phyloP scores from a whole-genome alignment of 2,797 vertebrate species.

The Gallirallus australis region DNA sequence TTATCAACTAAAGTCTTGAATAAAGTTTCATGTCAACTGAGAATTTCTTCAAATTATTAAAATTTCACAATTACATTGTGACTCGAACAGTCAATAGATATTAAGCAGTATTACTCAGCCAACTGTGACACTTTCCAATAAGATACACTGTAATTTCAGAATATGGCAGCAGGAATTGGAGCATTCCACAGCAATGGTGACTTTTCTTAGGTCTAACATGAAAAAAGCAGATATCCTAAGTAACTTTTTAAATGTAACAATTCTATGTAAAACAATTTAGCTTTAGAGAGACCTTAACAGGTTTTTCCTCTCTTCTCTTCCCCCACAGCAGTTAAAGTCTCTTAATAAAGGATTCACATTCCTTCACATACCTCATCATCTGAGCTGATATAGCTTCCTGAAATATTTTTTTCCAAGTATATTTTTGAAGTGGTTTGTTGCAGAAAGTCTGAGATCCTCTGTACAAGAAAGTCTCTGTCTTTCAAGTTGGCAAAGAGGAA shows the following conservation, averaged over 20 bases:
- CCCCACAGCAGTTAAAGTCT: neutral
- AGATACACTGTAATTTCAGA: neutral
- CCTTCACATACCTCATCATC: conserved; percentile 89
- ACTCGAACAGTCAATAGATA: neutral
- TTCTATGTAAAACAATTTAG: neutral
- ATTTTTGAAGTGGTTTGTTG: conserved; percentile 95
- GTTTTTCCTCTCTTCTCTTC: neutral
- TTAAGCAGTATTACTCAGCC: neutral
- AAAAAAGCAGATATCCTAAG: neutral
- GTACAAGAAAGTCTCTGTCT: conserved; percentile 96
- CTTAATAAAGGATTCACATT: neutral
- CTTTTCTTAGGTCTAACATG: neutral
- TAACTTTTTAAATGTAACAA: neutral
- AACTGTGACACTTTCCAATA: neutral
- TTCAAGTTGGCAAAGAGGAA: conserved; percentile 97
- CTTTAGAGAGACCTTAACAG: neutral
- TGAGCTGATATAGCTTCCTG: conserved; percentile 89
- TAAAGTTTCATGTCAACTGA: neutral
- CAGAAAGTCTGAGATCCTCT: conserved; percentile 97
- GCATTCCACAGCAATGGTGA: neutral
- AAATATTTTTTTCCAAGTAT: conserved; percentile 89
- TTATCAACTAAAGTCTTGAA: neutral
- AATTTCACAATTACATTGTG: neutral
- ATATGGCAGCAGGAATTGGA: neutral
- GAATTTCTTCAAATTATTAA: neutral